Conservation (phyloP, 2,113 vertebrate genomes). For the Canis aureus region DNA sequence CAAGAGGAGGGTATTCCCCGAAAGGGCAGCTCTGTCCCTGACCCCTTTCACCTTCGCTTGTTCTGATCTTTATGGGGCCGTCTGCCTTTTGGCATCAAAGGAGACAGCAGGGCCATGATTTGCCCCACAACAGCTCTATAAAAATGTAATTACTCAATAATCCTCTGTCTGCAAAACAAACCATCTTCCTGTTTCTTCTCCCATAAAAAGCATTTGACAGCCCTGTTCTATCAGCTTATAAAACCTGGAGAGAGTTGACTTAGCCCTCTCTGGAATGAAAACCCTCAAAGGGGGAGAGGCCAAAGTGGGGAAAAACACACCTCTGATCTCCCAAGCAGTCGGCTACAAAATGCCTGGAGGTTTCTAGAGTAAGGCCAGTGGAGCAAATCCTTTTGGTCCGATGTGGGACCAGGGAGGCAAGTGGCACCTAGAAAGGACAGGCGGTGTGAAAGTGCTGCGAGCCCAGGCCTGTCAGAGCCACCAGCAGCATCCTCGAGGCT, state of each 20-base stretch:
- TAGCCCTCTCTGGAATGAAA: slow-evolving; percentile 79
- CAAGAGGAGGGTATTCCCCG: background rate
- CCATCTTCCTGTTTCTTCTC: slow-evolving; percentile 91
- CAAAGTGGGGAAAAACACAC: background rate
- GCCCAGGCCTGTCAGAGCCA: background rate
- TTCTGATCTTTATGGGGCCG: slow-evolving; percentile 91
- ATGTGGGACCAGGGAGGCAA: background rate
- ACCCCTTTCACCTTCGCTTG: slow-evolving; percentile 88
- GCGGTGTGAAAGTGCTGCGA: accelerated
- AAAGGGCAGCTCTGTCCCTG: slow-evolving; percentile 84
- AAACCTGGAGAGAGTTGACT: slow-evolving; percentile 84
- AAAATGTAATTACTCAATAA: slow-evolving; percentile 91
- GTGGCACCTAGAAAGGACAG: background rate
- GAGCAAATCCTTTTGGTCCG: background rate
- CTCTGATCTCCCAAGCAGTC: background rate
- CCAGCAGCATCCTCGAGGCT: accelerated
- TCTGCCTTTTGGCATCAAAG: slow-evolving; percentile 89
- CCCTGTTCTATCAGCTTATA: slow-evolving; percentile 88
- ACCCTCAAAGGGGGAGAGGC: slow-evolving; percentile 19
- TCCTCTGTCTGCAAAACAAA: slow-evolving; percentile 89
- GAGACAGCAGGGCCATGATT: slow-evolving; percentile 87
- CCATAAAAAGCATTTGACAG: slow-evolving; percentile 90
- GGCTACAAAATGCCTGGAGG: background rate
- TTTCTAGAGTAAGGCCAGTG: background rate
- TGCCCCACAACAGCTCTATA: slow-evolving; percentile 90